Conservation (phyloP, 2,113 vertebrate species). For the Myotis yumanensis region DNA sequence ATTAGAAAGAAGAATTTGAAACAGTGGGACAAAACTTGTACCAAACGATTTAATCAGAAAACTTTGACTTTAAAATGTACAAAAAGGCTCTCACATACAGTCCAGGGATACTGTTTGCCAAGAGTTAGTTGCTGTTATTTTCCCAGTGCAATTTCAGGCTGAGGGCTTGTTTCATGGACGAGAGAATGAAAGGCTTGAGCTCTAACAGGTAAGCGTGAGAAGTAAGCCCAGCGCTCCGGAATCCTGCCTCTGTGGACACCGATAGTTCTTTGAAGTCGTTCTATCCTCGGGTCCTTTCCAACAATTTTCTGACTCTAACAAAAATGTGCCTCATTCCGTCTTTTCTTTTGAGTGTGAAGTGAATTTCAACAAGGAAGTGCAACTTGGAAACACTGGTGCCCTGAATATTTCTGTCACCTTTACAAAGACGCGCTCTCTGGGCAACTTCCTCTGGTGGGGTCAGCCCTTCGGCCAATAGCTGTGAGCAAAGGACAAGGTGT, state of each 20-base stretch:
- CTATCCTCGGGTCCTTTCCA: conserved; percentile 23
- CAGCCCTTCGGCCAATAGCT: conserved; percentile 35
- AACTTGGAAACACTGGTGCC: conserved; percentile 53
- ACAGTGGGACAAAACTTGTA: conserved; percentile 35
- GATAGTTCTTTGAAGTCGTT: conserved; percentile 27
- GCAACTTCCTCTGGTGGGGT: conserved; percentile 32
- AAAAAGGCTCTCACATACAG: background rate
- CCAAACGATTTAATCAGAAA: conserved; percentile 21
- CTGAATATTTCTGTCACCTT: conserved; percentile 59
- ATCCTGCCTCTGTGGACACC: background rate
- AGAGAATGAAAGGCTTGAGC: background rate
- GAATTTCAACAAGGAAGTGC: conserved; percentile 67
- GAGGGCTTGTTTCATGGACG: background rate
- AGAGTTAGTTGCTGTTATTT: background rate
- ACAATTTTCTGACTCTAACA: background rate
- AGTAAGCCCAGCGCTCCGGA: background rate
- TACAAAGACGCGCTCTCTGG: conserved; percentile 53
- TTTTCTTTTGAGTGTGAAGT: conserved; percentile 8
- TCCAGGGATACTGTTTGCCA: background rate
- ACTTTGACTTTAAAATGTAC: conserved; percentile 8
- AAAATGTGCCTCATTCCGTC: background rate
- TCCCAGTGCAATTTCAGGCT: background rate
- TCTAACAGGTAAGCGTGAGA: background rate
- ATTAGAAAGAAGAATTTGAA: background rate
- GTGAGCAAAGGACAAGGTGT: conserved; percentile 45